Conservation (phyloP, 2,888 invertebrate species). For the Cataglyphis rosenhaueri region DNA sequence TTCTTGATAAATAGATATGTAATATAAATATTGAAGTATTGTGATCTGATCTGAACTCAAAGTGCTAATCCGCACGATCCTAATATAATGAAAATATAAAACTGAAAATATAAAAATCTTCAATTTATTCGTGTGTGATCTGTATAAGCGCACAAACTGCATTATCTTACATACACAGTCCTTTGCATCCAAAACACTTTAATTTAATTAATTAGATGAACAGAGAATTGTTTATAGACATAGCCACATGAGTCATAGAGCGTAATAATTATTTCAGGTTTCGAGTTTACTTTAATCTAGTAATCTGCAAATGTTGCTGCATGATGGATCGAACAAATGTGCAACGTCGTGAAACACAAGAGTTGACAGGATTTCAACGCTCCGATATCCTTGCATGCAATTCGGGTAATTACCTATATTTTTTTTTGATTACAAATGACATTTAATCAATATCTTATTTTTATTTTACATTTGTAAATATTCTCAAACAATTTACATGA, state of each 20-base stretch:
- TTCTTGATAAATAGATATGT: background rate
- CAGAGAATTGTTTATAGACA: background rate
- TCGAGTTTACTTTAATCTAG: slow-evolving; percentile 83
- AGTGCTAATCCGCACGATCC: background rate
- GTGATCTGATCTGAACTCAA: background rate
- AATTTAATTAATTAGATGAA: background rate
- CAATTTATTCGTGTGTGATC: background rate
- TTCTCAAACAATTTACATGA: background rate
- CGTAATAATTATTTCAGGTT: slow-evolving; percentile 77
- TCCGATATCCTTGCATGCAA: slow-evolving; percentile 73
- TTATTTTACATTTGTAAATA: background rate
- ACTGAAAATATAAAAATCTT: background rate
- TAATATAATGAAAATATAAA: background rate
- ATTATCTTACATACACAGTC: background rate
- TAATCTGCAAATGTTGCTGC: slow-evolving; percentile 82
- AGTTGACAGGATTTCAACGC: slow-evolving; percentile 72
- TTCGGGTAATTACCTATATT: slow-evolving; percentile 68
- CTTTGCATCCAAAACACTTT: background rate
- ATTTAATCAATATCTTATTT: background rate
- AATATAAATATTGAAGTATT: background rate
- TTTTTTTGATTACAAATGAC: background rate
- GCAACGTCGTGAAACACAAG: slow-evolving; percentile 85
- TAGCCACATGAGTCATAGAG: background rate
- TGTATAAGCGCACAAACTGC: background rate
- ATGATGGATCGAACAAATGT: slow-evolving; percentile 87